Evolutionary conservation across 2,113 vertebrate genomes (phyloP).

Genomic region (Glareola pratincola): DNA sequence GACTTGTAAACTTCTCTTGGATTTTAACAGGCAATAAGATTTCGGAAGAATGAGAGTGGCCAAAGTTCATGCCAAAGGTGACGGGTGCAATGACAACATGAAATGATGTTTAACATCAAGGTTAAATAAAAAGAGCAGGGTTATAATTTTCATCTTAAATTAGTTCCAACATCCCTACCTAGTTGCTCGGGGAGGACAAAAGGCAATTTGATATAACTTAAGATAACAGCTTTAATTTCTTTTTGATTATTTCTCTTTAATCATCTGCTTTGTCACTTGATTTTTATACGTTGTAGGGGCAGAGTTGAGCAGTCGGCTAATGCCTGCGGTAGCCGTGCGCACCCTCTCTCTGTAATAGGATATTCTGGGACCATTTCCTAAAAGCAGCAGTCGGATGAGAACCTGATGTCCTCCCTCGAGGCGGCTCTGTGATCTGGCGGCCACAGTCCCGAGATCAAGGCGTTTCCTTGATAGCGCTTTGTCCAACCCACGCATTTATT

Average conservation of each 20-base stretch:
- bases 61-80: not conserved
- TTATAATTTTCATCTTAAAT: not conserved
- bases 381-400: conserved; percentile 8
- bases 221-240: not conserved
- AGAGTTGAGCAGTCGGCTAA: not conserved
- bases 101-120: fast-evolving
- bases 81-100: not conserved
- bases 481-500: not conserved
- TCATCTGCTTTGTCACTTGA: not conserved
- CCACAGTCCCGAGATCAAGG: conserved; percentile 56
- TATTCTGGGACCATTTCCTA: conserved; percentile 29
- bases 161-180: not conserved
- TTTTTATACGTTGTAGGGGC: not conserved
- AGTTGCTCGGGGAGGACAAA: not conserved
- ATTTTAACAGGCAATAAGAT: not conserved
- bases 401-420: conserved; percentile 29
- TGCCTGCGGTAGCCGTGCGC: not conserved
- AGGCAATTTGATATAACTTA: not conserved
- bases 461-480: not conserved
- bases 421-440: not conserved
- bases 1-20: not conserved
- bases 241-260: conserved; percentile 13
- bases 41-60: fast-evolving
- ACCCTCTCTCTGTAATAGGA: not conserved
- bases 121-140: not conserved